Evolutionary conservation across 2,888 invertebrate species (phyloP).

Genomic region (Lithophane semibrunnea): DNA sequence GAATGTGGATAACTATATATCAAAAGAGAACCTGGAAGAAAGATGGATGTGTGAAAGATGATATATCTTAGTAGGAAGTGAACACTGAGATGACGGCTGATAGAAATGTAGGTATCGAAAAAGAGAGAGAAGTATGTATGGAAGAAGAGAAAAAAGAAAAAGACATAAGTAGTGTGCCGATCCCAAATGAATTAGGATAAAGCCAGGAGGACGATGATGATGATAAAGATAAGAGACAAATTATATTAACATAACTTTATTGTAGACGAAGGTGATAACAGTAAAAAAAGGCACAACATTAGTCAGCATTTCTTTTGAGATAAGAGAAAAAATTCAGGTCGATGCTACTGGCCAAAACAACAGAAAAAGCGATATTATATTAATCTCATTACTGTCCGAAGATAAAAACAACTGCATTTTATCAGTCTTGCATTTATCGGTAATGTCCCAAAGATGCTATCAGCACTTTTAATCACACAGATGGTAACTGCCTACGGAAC

Average conservation of each 20-base stretch:
- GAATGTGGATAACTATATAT: background rate
- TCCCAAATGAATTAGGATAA: background rate
- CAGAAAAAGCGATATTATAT: background rate
- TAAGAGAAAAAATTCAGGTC: background rate
- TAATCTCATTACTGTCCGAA: background rate
- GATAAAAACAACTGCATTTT: constrained; percentile 21
- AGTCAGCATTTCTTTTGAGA: background rate
- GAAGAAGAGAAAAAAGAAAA: background rate
- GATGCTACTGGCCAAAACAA: background rate
- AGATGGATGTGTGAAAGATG: background rate
- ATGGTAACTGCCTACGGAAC: constrained; percentile 10
- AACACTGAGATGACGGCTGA: background rate
- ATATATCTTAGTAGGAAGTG: too few species aligned
- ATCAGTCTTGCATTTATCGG: constrained; percentile 13
- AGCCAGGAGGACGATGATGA: background rate
- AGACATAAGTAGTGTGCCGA: background rate
- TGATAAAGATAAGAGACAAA: background rate
- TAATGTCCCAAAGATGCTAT: constrained; percentile 26
- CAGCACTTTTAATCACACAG: constrained; percentile 5
- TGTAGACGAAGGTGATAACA: background rate
- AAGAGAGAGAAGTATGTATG: background rate
- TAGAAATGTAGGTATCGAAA: background rate
- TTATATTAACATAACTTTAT: background rate
- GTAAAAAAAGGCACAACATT: background rate
- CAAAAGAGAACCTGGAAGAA: background rate